phyloP scores from a whole-genome alignment of 2,113 vertebrate species.

The Cyprinodon variegatus region DNA sequence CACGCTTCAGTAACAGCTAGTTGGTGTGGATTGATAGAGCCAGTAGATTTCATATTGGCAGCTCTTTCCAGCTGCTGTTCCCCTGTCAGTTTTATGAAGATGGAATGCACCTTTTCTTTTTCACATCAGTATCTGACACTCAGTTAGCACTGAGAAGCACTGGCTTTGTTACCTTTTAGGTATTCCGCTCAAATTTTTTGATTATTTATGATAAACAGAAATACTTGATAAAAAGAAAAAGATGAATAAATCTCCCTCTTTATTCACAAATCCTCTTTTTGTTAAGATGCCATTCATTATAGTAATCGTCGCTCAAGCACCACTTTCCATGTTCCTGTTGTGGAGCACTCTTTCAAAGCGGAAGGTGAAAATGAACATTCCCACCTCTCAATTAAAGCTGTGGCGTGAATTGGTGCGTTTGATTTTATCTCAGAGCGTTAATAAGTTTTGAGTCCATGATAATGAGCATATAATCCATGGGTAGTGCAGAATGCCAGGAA shows the following conservation, averaged over 20 bases:
- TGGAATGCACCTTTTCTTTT: conserved; percentile 35
- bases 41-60: conserved; percentile 35
- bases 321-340: conserved; percentile 45
- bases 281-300: conserved; percentile 62
- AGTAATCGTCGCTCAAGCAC: conserved; percentile 60
- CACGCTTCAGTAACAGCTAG: conserved; percentile 48
- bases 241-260: conserved; percentile 56
- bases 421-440: conserved; percentile 59
- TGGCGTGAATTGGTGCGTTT: conserved; percentile 40
- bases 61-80: conserved; percentile 39
- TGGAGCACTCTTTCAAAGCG: conserved; percentile 49
- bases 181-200: conserved; percentile 32
- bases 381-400: conserved; percentile 48
- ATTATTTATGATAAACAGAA: conserved; percentile 48
- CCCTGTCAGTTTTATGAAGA: conserved; percentile 40
- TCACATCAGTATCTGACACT: conserved; percentile 24
- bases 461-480: conserved; percentile 57
- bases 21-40: conserved; percentile 27
- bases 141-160: conserved; percentile 31
- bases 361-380: conserved; percentile 67
- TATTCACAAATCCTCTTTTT: conserved; percentile 62
- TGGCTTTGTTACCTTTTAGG: neutral
- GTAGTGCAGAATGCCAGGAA: conserved; percentile 33
- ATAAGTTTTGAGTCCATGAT: conserved; percentile 52
- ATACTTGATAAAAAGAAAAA: conserved; percentile 45